These are phyloP conservation scores for Centruroides vittatus DNA, from an alignment of 1,140 invertebrate species.

Conservation along the genomic window DNA sequence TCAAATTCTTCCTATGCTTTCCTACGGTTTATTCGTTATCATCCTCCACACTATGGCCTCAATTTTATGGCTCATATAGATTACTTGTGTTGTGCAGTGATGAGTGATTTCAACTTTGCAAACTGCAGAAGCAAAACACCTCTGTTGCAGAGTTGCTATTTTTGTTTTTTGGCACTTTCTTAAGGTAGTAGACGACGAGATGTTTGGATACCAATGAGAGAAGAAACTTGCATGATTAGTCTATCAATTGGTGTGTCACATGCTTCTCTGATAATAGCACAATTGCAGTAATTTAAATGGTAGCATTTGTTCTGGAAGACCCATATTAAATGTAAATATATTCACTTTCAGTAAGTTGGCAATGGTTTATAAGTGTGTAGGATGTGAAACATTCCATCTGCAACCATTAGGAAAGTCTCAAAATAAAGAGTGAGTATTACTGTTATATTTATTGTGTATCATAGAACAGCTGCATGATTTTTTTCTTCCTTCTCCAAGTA, in stretches of 20 bases:
- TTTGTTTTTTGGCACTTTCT: too few relatives aligned
- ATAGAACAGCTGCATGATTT: background rate
- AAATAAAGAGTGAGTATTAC: background rate
- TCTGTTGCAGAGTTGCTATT: too few relatives aligned
- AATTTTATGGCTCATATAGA: too few relatives aligned
- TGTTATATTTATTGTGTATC: background rate
- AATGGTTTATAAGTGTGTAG: slow-evolving; percentile 72
- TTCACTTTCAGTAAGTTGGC: slow-evolving; percentile 53
- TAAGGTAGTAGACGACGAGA: too few relatives aligned
- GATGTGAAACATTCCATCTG: slow-evolving; percentile 61
- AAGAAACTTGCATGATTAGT: too few relatives aligned
- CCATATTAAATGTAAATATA: background rate
- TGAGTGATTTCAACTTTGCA: too few relatives aligned
- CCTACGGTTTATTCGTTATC: background rate
- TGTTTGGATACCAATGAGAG: too few relatives aligned
- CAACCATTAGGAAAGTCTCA: slow-evolving; percentile 54
- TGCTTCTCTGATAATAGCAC: too few relatives aligned
- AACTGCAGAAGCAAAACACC: too few relatives aligned
- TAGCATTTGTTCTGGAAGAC: background rate
- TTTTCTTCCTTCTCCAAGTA: background rate
- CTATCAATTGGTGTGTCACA: too few relatives aligned
- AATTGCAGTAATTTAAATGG: background rate
- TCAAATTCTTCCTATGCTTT: background rate
- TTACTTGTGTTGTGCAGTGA: too few relatives aligned
- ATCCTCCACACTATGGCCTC: background rate